phyloP scores from a whole-genome alignment of 2,797 vertebrate species.

The Ctenopoma multispine region DNA sequence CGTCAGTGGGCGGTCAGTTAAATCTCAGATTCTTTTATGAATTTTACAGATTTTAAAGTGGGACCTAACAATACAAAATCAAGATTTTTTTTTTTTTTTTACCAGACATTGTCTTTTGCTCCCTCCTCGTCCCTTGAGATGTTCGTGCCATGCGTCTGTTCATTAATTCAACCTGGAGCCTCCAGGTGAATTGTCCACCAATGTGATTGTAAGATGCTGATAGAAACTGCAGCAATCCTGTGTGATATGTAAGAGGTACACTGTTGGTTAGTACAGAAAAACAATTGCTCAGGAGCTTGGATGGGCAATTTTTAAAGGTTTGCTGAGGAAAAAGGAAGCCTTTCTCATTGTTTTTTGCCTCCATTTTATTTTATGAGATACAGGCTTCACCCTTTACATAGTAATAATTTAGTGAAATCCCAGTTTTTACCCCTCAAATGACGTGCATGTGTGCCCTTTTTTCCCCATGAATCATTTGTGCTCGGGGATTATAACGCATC shows the following conservation, averaged over 20 bases:
- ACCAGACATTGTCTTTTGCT: slow-evolving; percentile 28
- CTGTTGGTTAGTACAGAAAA: slow-evolving; percentile 25
- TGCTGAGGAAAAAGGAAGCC: slow-evolving; percentile 8
- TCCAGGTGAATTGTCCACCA: slow-evolving; percentile 58
- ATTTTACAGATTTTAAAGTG: slow-evolving; percentile 20
- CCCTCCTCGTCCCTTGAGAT: slow-evolving; percentile 58
- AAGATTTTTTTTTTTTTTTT: slow-evolving; percentile 10
- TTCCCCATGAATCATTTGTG: slow-evolving; percentile 80
- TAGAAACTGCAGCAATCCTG: slow-evolving; percentile 51
- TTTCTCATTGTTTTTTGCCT: slow-evolving; percentile 18
- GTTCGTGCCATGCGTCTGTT: slow-evolving; percentile 61
- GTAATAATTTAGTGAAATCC: slow-evolving; percentile 78
- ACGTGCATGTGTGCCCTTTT: slow-evolving; percentile 67
- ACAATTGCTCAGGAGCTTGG: slow-evolving; percentile 23
- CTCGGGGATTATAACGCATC: slow-evolving; percentile 72
- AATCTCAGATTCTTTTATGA: neutral
- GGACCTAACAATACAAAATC: slow-evolving; percentile 20
- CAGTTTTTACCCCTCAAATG: slow-evolving; percentile 69
- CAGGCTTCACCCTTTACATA: slow-evolving; percentile 34
- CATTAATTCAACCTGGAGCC: slow-evolving; percentile 73
- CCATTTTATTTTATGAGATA: slow-evolving; percentile 41
- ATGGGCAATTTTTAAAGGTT: slow-evolving; percentile 33
- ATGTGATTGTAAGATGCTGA: slow-evolving; percentile 71
- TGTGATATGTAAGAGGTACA: slow-evolving; percentile 27
- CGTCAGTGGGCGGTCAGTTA: neutral